Evolutionary conservation across 2,113 vertebrate species (phyloP).

Genomic region (Pteropus alecto): DNA sequence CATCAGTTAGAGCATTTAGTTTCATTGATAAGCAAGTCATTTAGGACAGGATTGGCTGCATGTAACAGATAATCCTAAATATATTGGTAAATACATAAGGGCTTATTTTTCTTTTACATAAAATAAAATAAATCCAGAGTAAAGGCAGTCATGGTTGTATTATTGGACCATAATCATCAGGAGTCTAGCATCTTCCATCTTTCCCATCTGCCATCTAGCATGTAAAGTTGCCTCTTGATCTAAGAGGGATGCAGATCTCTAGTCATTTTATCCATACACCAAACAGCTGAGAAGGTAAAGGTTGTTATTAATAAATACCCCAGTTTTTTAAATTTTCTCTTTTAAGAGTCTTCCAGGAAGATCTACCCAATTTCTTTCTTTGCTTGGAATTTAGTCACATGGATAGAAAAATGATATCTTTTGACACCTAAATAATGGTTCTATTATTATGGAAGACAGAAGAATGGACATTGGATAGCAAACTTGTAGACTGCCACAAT

Average conservation of each 20-base stretch:
- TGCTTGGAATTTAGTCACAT: not conserved
- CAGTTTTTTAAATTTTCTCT: not conserved
- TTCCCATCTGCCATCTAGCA: not conserved
- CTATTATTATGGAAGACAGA: not conserved
- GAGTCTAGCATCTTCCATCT: not conserved
- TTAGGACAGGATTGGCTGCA: not conserved
- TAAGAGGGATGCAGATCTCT: not conserved
- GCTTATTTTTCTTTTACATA: not conserved
- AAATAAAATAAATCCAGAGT: not conserved
- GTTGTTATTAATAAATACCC: not conserved
- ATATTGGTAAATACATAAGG: not conserved
- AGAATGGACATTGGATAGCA: not conserved
- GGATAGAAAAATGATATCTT: not conserved
- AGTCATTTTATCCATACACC: not conserved
- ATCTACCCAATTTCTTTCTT: not conserved
- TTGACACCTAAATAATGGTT: not conserved
- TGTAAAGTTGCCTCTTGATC: not conserved
- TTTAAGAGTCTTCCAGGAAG: not conserved
- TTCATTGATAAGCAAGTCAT: not conserved
- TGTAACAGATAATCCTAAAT: not conserved
- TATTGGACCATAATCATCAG: not conserved
- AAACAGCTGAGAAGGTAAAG: not conserved
- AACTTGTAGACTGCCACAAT: not conserved
- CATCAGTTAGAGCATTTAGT: not conserved
- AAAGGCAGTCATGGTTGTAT: not conserved